These are phyloP conservation scores for Ophion slaviceki DNA, from an alignment of 2,888 invertebrate genomes.

Conservation along the genomic window DNA sequence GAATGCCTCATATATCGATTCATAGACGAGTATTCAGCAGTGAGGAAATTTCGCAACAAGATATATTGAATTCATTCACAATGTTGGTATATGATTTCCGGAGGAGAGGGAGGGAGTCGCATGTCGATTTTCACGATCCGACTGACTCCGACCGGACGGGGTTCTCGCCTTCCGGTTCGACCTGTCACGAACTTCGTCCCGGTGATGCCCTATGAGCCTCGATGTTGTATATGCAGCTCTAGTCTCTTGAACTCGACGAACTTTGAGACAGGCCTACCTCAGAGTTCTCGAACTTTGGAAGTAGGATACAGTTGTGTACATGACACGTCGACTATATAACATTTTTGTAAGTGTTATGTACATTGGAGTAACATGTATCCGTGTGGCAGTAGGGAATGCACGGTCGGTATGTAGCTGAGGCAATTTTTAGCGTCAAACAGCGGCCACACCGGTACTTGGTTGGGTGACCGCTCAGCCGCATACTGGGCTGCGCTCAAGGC, in stretches of 20 bases:
- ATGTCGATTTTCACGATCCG: not conserved
- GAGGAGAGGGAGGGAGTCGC: not conserved
- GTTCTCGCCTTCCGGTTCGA: constrained; percentile 1
- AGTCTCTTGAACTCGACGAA: constrained; percentile 1
- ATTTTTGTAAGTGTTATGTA: not conserved
- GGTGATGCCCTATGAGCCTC: not conserved
- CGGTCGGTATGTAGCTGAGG: no score
- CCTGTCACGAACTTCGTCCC: constrained; percentile 7
- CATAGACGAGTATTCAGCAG: not conserved
- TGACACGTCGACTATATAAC: not conserved
- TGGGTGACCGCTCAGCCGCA: no score
- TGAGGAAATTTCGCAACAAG: not conserved
- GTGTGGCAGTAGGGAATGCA: not conserved
- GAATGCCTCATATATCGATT: no score
- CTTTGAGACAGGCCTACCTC: not conserved
- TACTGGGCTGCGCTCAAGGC: no score
- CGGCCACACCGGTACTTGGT: no score
- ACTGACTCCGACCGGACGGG: not conserved
- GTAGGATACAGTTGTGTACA: not conserved
- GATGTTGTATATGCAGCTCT: not conserved
- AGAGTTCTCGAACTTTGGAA: not conserved
- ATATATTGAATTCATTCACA: not conserved
- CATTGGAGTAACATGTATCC: not conserved
- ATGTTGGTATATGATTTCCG: not conserved
- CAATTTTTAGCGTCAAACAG: no score